Conservation (phyloP, 1,140 invertebrate species). For the Platyura marginata region DNA sequence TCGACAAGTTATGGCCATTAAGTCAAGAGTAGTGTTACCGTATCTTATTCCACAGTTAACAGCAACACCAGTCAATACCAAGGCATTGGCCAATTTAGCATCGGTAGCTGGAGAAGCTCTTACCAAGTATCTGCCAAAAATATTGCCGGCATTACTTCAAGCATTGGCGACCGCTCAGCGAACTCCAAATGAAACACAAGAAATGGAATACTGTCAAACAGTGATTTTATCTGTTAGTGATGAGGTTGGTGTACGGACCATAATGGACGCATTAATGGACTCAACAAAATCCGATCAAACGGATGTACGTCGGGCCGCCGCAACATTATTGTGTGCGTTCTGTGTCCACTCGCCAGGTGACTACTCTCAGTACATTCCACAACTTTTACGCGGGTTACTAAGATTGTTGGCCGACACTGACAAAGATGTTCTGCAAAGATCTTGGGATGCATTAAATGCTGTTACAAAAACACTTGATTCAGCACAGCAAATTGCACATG, state of each 20-base stretch:
- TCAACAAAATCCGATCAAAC: slow-evolving; percentile 44
- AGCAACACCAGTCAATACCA: slow-evolving; percentile 71
- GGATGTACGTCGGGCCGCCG: slow-evolving; percentile 53
- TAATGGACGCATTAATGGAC: slow-evolving; percentile 82
- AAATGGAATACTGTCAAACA: slow-evolving; percentile 84
- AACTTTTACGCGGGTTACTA: slow-evolving; percentile 73
- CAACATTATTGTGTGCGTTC: slow-evolving; percentile 74
- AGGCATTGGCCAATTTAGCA: slow-evolving; percentile 79
- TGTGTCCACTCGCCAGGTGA: slow-evolving; percentile 75
- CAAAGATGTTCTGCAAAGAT: slow-evolving; percentile 60
- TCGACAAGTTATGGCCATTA: slow-evolving; percentile 91
- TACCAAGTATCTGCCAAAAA: slow-evolving; percentile 78
- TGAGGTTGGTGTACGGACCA: slow-evolving; percentile 67
- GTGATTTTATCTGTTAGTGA: slow-evolving; percentile 81
- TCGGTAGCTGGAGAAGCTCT: slow-evolving; percentile 88
- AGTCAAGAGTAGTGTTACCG: slow-evolving; percentile 84
- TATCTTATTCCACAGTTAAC: slow-evolving; percentile 92
- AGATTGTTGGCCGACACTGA: slow-evolving; percentile 68
- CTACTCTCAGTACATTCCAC: slow-evolving; percentile 70
- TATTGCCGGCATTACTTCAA: slow-evolving; percentile 74
- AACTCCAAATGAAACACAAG: slow-evolving; percentile 47
- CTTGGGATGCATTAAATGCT: slow-evolving; percentile 79
- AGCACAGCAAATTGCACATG: slow-evolving; percentile 62
- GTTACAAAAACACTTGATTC: slow-evolving; percentile 76
- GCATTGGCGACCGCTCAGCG: slow-evolving; percentile 53